These are phyloP conservation scores for Myotis lucifugus DNA, from an alignment of 2,113 vertebrate species.

Conservation along the genomic window DNA sequence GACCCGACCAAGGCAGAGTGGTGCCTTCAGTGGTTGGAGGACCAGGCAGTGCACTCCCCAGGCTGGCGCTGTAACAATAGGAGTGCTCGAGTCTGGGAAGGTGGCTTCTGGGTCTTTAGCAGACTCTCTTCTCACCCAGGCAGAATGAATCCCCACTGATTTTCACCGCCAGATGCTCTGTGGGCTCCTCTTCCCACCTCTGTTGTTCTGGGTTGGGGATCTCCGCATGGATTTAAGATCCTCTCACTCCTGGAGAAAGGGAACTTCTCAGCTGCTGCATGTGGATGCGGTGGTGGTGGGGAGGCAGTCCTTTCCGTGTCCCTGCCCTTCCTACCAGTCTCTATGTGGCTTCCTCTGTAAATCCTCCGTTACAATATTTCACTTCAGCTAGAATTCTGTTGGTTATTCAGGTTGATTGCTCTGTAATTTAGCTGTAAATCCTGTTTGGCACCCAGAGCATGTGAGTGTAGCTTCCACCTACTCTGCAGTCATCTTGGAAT, in stretches of 20 bases:
- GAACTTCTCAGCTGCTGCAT: background rate
- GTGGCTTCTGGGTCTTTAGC: background rate
- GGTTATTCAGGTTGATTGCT: background rate
- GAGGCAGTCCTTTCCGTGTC: accelerated
- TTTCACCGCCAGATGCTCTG: background rate
- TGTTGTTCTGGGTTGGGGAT: background rate
- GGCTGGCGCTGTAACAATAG: background rate
- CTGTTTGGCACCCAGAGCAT: background rate
- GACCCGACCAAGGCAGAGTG: background rate
- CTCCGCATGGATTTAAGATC: background rate
- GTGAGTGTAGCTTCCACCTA: background rate
- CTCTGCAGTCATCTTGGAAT: background rate
- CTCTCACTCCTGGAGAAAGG: background rate
- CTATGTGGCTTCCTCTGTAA: background rate
- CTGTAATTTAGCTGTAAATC: background rate
- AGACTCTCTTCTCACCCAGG: background rate
- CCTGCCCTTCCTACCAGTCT: background rate
- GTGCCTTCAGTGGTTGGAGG: background rate
- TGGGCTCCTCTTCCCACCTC: background rate
- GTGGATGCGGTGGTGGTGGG: background rate
- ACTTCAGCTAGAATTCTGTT: background rate
- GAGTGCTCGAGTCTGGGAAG: background rate
- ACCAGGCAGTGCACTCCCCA: background rate
- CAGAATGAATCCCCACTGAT: background rate
- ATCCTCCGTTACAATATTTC: background rate